Base-by-base conservation (phyloP, 2,113 vertebrate species). In the Paraplagusia blochii region DNA sequence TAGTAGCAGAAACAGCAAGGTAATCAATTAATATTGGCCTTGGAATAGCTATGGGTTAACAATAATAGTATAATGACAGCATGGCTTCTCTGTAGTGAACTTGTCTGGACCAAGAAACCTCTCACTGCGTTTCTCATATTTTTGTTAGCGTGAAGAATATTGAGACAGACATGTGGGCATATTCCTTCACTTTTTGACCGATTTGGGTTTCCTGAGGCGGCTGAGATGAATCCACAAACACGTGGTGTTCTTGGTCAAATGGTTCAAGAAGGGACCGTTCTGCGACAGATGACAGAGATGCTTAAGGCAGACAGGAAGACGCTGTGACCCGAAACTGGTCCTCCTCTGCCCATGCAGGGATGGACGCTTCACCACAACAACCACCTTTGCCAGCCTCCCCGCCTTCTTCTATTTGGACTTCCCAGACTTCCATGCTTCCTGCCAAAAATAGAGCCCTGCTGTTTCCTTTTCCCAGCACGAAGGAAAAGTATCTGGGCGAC, bases 371-470 rank as follows among this genome's bases (percentile, higher is more conserved):
- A 7, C 49, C 34, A 1, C 63, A 10, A 1, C 52, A 13, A 3
- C 22, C n/a, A 3, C 52, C 36, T 11, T 17, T 7, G 0, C 15
- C 42, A 10, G 34, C 16, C 9, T 47, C 54, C 9, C 65, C 18
- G 2, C 22, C 22, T 29, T 29, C 22, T 29, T 29, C 22, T 29
- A 12, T 13, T 11, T 40, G 11, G 10, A 11, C 38, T 40, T 13
- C 9, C 47, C 59, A 77, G 66, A 60, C 59, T 62, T 83, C 76
- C 63, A 59, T 5, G 39, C 63, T 29, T 45, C 16, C 46, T 47
- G 44, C 74, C 72, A 74, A 74, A 74, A 80, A 74, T 74, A 81
- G 58, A 61, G 33, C 36, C n/a, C 35, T 19, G 34, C 46, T 47
- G 44, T 63, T 74, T 74, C 63, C 62, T 9, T 22, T 61, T 46